Evolutionary conservation across 2,888 invertebrate species (phyloP), one percentile per base, ranked within the genome.

Genomic region (Apoderus coryli): DNA sequence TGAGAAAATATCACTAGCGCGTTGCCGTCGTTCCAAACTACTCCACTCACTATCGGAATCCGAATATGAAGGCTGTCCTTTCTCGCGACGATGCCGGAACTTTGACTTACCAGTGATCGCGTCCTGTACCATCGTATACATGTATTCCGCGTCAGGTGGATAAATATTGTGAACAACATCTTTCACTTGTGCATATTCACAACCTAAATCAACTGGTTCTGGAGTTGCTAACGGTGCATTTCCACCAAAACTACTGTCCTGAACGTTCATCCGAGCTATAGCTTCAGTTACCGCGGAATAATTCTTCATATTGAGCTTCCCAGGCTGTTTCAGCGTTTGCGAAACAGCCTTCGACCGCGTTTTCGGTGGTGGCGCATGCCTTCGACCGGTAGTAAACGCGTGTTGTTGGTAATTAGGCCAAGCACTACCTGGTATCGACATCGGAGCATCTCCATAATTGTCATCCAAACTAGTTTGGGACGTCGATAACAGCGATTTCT

Each of bases 21-120:
- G 62, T 40, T 72, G 70, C 37, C 72, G 63, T 34, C 64, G 54
- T 37, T 67, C 62, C 32, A 58, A 44, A 38, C 81, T 80, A 44
- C 81, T 82, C 53, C 77, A 81, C 42, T 89, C 89, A 44, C 85
- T 86, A 57, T 90, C 89, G 4, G 89, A 86, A 57, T 90, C 89
- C 34, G 84, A 84, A 57, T 81, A 81, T 33, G 78, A 68, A 45
- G 69, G 69, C 46, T 69, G 66, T 29, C 69, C 72, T 51, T 73
- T 73, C 46, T 72, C 72, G 39, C 72, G 60, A 42, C 72, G 61
- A 41, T 72, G 71, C 41, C 72, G 57, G 32, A 67, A 44, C 46
- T 70, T 68, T 10, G 67, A 58, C 52, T 70, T 72, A 40, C 67
- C 68, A 27, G 40, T 45, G 13, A 47, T 33, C n/a, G 47, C 46